Conservation (phyloP, 1,140 invertebrate species). For the Cardiocondyla obscurior region DNA sequence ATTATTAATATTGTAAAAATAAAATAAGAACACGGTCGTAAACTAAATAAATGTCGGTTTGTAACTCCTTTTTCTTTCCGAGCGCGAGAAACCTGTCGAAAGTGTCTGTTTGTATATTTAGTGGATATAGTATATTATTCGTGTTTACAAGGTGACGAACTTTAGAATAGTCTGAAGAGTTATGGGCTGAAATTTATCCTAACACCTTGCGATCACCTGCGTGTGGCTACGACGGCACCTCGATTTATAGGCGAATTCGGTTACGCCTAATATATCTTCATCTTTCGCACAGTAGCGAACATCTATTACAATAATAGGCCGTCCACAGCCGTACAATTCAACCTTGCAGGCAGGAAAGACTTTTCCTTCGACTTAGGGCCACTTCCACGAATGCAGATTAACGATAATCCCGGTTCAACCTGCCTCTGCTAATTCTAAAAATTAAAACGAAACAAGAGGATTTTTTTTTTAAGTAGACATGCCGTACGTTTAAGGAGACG, state of each 20-base stretch:
- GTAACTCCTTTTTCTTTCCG: not conserved
- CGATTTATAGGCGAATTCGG: conserved; percentile 71
- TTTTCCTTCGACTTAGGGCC: conserved; percentile 29
- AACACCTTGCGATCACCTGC: conserved; percentile 80
- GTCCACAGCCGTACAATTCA: conserved; percentile 24
- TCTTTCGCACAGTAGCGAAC: conserved; percentile 38
- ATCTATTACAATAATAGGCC: not conserved
- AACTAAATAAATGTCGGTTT: not conserved
- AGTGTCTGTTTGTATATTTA: conserved; percentile 22
- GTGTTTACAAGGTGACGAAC: conserved; percentile 50
- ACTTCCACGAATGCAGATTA: too few relatives aligned
- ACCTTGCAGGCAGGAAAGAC: not conserved
- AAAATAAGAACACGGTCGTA: too few relatives aligned
- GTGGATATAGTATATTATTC: conserved; percentile 21
- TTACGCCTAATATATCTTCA: conserved; percentile 75
- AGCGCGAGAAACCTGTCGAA: not conserved
- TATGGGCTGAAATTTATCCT: conserved; percentile 80
- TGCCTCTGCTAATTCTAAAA: too few relatives aligned
- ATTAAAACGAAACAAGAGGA: too few relatives aligned
- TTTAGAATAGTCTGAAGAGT: conserved; percentile 75
- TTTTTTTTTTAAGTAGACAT: too few relatives aligned
- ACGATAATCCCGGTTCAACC: too few relatives aligned
- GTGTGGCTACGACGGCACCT: conserved; percentile 52
- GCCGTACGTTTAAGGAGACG: conserved; percentile 8
- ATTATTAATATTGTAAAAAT: not conserved